phyloP scores from a whole-genome alignment of 1,140 invertebrate genomes.

The Camponotus floridanus region DNA sequence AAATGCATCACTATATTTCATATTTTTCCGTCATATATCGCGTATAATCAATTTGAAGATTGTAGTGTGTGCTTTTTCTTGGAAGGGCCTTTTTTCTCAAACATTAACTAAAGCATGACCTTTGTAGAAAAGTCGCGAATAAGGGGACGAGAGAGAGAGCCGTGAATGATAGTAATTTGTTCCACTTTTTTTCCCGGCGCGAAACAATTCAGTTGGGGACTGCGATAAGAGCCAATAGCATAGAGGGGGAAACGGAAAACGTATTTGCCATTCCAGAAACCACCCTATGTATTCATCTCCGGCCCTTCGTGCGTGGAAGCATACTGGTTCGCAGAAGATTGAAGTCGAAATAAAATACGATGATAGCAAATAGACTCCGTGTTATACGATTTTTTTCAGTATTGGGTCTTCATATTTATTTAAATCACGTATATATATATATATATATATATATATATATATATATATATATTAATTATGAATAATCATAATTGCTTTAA shows the following conservation, averaged over 20 bases:
- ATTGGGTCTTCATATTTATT: not conserved
- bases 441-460: not conserved
- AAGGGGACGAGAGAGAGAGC: slow-evolving; percentile 34
- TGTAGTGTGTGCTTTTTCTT: not conserved
- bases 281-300: slow-evolving; percentile 68
- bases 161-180: slow-evolving; percentile 61
- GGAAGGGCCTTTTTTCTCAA: not conserved
- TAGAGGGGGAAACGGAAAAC: slow-evolving; percentile 55
- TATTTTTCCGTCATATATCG: slow-evolving; percentile 13
- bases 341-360: slow-evolving; percentile 70
- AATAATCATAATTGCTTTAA: not conserved
- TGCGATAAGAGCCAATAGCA: slow-evolving; percentile 69
- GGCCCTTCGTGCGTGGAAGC: slow-evolving; percentile 30
- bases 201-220: slow-evolving; percentile 66
- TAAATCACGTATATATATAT: not conserved
- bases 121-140: slow-evolving; percentile 32
- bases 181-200: slow-evolving; percentile 63
- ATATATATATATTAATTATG: not conserved
- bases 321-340: slow-evolving; percentile 62
- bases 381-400: not conserved
- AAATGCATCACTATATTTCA: not conserved
- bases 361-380: slow-evolving; percentile 54
- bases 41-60: slow-evolving; percentile 7
- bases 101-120: slow-evolving; percentile 37
- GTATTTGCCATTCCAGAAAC: slow-evolving; percentile 73